phyloP scores from a whole-genome alignment of 53 echinoderm and acorn worm species.

The Temnopleurus reevesii region DNA sequence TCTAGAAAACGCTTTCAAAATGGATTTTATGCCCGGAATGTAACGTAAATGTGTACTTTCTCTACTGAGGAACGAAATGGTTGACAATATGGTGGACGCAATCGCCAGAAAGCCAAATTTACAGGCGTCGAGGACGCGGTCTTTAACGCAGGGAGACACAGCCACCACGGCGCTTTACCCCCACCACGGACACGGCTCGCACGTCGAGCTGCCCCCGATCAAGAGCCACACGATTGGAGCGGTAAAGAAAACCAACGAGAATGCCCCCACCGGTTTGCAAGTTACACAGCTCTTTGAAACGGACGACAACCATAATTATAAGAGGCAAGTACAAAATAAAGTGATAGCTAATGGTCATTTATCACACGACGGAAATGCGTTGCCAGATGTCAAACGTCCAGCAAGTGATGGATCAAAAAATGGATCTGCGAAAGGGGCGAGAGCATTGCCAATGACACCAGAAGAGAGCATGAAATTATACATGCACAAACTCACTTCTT shows the following conservation, averaged over 20 bases:
- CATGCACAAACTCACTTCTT: constrained; percentile 98
- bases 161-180: constrained; percentile 69
- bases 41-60: constrained; percentile 30
- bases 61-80: constrained; percentile 64
- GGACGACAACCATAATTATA: constrained; percentile 98
- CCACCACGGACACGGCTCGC: constrained; percentile 83
- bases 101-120: constrained; percentile 95
- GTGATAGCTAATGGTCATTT: constrained; percentile 75
- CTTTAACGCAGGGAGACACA: constrained; percentile 86
- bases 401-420: constrained; percentile 92
- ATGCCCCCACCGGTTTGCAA: constrained; percentile 84
- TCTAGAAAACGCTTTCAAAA: background rate
- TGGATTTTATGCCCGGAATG: constrained; percentile 40
- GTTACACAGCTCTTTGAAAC: constrained; percentile 97
- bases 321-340: constrained; percentile 71
- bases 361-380: constrained; percentile 56
- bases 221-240: constrained; percentile 89
- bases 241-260: constrained; percentile 81
- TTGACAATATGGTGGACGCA: constrained; percentile 96
- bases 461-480: constrained; percentile 98
- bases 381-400: constrained; percentile 82
- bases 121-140: constrained; percentile 92
- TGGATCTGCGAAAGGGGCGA: constrained; percentile 89
- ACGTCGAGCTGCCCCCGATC: constrained; percentile 96
- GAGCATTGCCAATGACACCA: constrained; percentile 81